Evolutionary conservation across 2,888 invertebrate genomes (phyloP), one percentile per base, ranked within the genome.

Genomic region (Macaria liturata): DNA sequence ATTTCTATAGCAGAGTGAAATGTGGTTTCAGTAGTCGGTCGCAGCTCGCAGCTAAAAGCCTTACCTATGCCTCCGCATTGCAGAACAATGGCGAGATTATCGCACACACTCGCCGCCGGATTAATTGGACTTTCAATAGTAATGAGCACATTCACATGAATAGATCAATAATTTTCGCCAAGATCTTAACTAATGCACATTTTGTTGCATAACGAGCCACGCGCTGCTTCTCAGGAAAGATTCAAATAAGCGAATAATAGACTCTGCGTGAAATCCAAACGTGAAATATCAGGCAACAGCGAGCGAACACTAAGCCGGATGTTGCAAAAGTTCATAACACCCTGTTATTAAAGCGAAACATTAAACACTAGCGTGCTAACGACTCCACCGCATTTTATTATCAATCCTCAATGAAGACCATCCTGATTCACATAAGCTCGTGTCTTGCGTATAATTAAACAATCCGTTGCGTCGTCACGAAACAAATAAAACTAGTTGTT

Each of bases 391-490:
- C 39, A 45, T 47, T 59, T 59, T 54, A 54, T 47, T 47, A 59
- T 54, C 59, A 54, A 54, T 51, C 44, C 51, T 54, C 54, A 54
- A 54, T 51, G 59, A 64, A 62, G 45, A 57, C 39, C 9, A 49
- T 54, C 52, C 61, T 54, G 58, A 64, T 57, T 45, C 53, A 46
- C 32, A 49, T 61, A 64, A 45, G 63, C 61, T 52, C 61, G 64
- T 61, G 61, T 52, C 57, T 48, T 44, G 57, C 8, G 47, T 59
- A 46, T 71, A 66, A 77, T 72, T 66, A 64, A 65, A 68, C 57
- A 49, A 56, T 59, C 60, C 57, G 67, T 76, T 82, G 76, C 75
- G 60, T 68, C 62, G 71, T 73, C 78, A 80, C 79, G 76, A 67
- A 73, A 61, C 65, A 59, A 69, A 72, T 72, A 72, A 73, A 71